Evolutionary conservation across 2,797 vertebrate genomes (phyloP).

Genomic region (Neosilurus hyrtlii): DNA sequence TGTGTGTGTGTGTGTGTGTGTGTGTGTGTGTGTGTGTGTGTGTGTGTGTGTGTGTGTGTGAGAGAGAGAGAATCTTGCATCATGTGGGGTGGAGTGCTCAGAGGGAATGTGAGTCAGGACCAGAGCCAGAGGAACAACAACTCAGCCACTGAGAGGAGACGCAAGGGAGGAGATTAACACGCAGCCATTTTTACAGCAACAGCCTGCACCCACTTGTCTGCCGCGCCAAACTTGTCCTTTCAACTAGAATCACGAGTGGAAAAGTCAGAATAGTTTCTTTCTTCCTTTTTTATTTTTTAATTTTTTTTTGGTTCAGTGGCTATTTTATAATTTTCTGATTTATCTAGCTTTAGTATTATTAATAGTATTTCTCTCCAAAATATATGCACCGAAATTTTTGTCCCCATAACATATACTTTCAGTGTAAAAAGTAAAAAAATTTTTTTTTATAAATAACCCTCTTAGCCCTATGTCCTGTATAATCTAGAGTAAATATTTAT

Average conservation of each 20-base stretch:
- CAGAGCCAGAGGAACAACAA: constrained; percentile 31
- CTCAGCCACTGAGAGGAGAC: constrained; percentile 34
- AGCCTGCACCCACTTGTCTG: constrained; percentile 20
- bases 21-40: constrained; percentile 27
- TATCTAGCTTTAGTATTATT: background rate
- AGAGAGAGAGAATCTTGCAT: constrained; percentile 32
- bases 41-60: constrained; percentile 24
- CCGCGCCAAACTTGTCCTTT: constrained; percentile 9
- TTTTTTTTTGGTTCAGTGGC: constrained; percentile 11
- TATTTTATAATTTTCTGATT: background rate
- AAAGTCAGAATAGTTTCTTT: constrained; percentile 22
- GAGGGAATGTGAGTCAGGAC: constrained; percentile 41
- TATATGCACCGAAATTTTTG: background rate
- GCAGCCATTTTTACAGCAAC: constrained; percentile 44
- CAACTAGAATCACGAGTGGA: background rate
- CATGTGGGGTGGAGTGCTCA: constrained; percentile 54
- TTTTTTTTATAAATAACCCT: background rate
- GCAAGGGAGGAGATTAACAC: constrained; percentile 46
- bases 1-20: constrained; percentile 24
- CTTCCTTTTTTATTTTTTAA: constrained; percentile 42
- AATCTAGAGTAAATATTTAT: background rate
- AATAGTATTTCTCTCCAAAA: background rate
- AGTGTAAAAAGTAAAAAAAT: background rate
- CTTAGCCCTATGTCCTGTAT: background rate
- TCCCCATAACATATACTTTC: background rate